These are phyloP conservation scores for Plemyria rubiginata DNA, from an alignment of 2,888 invertebrate species.

Conservation along the genomic window DNA sequence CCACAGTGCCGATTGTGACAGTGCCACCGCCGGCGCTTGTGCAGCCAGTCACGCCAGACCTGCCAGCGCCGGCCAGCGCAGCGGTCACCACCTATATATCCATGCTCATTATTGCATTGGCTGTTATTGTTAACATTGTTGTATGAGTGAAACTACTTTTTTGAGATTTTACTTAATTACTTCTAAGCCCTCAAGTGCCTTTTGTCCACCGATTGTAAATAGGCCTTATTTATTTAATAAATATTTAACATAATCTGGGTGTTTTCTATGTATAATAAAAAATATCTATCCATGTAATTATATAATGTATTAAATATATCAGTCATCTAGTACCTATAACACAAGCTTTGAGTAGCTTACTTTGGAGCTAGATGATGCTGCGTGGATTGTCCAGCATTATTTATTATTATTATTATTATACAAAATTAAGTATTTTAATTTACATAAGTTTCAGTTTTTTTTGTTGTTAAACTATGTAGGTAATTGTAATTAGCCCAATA, in stretches of 20 bases:
- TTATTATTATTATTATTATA: too few species aligned
- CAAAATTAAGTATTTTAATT: too few species aligned
- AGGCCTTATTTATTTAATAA: conserved; percentile 47
- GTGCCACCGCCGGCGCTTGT: conserved; percentile 41
- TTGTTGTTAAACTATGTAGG: too few species aligned
- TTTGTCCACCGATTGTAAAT: conserved; percentile 48
- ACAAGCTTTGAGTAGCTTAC: too few species aligned
- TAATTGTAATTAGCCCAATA: too few species aligned
- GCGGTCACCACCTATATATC: conserved; percentile 60
- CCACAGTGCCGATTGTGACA: conserved; percentile 33
- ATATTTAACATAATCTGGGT: conserved; percentile 32
- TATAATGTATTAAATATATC: too few species aligned
- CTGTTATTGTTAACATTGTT: conserved; percentile 53
- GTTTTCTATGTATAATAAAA: too few species aligned
- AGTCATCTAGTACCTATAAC: too few species aligned
- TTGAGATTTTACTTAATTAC: conserved; percentile 7
- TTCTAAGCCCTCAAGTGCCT: conserved; percentile 41
- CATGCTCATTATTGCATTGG: conserved; percentile 49
- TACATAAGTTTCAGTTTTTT: too few species aligned
- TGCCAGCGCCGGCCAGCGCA: conserved; percentile 51
- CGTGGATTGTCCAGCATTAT: too few species aligned
- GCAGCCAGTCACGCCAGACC: conserved; percentile 57
- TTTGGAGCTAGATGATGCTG: too few species aligned
- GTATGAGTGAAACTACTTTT: conserved; percentile 44
- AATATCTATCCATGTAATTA: too few species aligned